Base-by-base conservation (phyloP, 2,888 invertebrate species). In the Philonicus albiceps region DNA sequence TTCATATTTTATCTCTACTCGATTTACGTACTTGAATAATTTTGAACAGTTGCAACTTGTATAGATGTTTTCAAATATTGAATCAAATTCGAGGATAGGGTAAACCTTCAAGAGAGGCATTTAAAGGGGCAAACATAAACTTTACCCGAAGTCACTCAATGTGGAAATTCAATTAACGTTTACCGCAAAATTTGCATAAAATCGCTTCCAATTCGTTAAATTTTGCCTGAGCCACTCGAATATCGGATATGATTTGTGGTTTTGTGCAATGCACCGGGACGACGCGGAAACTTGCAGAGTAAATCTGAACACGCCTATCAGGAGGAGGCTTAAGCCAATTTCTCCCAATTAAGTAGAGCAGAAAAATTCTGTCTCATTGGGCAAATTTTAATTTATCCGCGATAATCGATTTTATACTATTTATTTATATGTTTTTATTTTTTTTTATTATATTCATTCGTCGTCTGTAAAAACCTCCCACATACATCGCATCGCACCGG, bases 111-210 rank as follows among this genome's bases (percentile, higher is more conserved):
- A 76, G 16, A 43, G 76, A n/a, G 34, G n/a, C 34, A 76, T 76
- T 76, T 76, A 19, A 76, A 27, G 27, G 64, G 43, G 76, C 19
- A 76, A 40, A 76, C 37, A 37, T 76, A 34, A 76, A 40, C 76
- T 76, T 76, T 76, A 34, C n/a, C 8, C n/a, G 43, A 76, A 76
- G 43, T 76, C 40, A 76, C 22, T 40, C 76, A 76, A 76, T 16
- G 55, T 53, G 30, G 55, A 81, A 83, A 64, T 64, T 83, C 83
- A 64, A 83, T 83, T 83, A 83, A 64, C 30, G 3, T 83, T 83
- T 19, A 83, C 83, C 72, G 37, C 72, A 83, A 37, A 83, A 64
- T 83, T 83, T 83, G 72, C 83, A 83, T 83, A 27, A 83, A 83
- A 40, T 83, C 83, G 4, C n/a, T 80, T 80, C 80, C 80, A 80